phyloP scores from a whole-genome alignment of 2,113 vertebrate genomes.

The Sterna hirundo region DNA sequence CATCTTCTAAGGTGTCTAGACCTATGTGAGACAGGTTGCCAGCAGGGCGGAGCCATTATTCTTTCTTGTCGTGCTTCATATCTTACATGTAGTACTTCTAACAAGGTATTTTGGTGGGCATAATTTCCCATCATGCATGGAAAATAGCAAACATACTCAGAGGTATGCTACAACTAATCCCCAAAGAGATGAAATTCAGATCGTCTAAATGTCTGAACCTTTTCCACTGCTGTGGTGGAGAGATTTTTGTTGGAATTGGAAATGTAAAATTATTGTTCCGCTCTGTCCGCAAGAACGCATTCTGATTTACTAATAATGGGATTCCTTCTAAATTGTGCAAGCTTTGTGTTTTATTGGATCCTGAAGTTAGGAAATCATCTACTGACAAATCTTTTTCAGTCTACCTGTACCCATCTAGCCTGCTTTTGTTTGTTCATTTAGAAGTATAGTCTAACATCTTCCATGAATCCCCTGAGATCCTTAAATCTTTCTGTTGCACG shows the following conservation, averaged over 20 bases:
- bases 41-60: neutral
- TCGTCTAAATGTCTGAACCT: neutral
- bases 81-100: neutral
- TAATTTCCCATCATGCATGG: neutral
- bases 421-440: conserved; percentile 54
- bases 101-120: too few relatives aligned
- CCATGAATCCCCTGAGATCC: neutral
- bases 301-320: neutral
- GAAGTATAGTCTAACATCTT: conserved; percentile 1
- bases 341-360: conserved; percentile 10
- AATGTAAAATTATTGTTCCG: neutral
- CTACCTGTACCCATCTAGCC: neutral
- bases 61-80: neutral
- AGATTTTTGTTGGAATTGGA: neutral
- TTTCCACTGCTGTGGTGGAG: neutral
- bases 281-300: neutral
- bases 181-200: neutral
- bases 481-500: conserved; percentile 33
- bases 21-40: neutral
- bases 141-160: neutral
- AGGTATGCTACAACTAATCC: neutral
- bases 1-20: neutral
- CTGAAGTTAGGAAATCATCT: neutral
- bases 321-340: neutral
- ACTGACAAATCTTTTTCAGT: neutral